These are phyloP conservation scores for Alitta virens DNA, from an alignment of 2,888 invertebrate genomes.

Conservation along the genomic window DNA sequence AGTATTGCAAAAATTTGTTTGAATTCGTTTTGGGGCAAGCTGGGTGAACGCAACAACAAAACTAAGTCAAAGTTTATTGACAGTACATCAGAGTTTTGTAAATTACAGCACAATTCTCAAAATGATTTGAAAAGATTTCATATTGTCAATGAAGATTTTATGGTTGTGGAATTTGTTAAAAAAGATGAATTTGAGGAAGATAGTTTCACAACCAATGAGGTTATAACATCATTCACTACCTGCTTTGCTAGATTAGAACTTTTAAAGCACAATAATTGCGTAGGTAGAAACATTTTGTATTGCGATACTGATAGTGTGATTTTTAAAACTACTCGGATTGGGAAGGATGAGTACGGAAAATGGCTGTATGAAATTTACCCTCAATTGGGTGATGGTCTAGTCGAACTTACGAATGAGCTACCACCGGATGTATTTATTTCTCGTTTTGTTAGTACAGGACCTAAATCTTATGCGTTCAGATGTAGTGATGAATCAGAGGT, in stretches of 20 bases:
- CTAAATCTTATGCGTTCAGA: slow-evolving; percentile 47
- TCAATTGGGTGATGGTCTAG: not conserved
- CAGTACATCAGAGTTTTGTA: not conserved
- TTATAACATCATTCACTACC: slow-evolving; percentile 3
- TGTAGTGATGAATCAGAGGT: slow-evolving; percentile 26
- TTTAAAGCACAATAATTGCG: slow-evolving; percentile 35
- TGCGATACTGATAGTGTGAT: slow-evolving; percentile 8
- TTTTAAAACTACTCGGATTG: not conserved
- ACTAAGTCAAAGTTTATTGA: not conserved
- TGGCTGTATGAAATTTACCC: too few relatives aligned
- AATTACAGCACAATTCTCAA: not conserved
- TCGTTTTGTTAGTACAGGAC: slow-evolving; percentile 50
- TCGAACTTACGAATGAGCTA: slow-evolving; percentile 1
- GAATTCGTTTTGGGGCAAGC: slow-evolving; percentile 27
- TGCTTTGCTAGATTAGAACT: slow-evolving; percentile 1
- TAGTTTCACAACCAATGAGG: not conserved
- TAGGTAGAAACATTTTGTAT: slow-evolving; percentile 14
- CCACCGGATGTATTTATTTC: slow-evolving; percentile 47
- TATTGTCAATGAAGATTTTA: not conserved
- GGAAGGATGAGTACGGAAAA: too few relatives aligned
- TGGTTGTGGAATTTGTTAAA: not conserved
- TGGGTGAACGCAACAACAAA: not conserved
- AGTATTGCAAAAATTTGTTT: not conserved
- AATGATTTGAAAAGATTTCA: not conserved
- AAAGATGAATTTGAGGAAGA: not conserved